These are phyloP conservation scores for Progne subis DNA, from an alignment of 2,113 vertebrate species.

Conservation along the genomic window DNA sequence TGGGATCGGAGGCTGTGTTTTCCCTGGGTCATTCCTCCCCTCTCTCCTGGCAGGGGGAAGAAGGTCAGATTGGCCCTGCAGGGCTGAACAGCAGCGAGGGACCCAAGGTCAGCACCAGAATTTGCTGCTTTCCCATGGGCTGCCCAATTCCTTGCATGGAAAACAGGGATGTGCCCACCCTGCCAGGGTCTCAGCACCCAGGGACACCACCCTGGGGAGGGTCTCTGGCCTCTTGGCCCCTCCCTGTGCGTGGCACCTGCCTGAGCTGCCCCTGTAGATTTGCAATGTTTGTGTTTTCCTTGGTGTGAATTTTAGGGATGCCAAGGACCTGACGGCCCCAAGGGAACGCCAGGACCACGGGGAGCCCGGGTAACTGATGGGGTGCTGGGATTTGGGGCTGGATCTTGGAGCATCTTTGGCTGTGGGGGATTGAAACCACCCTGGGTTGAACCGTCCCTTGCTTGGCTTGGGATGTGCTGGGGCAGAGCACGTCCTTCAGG, in stretches of 20 bases:
- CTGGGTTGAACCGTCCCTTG: not conserved
- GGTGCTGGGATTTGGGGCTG: not conserved
- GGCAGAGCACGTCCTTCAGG: not conserved
- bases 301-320: constrained; percentile 75
- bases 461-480: not conserved
- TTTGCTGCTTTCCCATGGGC: rapidly evolving
- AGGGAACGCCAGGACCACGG: constrained; percentile 76
- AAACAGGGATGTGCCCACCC: not conserved
- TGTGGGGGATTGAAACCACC: not conserved
- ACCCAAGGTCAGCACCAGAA: constrained; percentile 75
- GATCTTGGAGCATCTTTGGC: not conserved
- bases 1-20: not conserved
- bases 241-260: not conserved
- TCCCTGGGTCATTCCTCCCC: not conserved
- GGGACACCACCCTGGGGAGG: not conserved
- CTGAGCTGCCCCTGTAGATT: rapidly evolving
- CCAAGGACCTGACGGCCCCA: constrained; percentile 78
- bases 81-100: constrained; percentile 80
- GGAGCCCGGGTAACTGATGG: constrained; percentile 77
- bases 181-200: not conserved
- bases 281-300: not conserved
- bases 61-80: constrained; percentile 77
- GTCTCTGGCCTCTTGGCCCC: not conserved
- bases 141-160: rapidly evolving
- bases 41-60: constrained; percentile 76